A percentile compares a stretch with the other conserved stretches of the same genome.
phyloP scores from a whole-genome alignment of 1,140 invertebrate species.

The honey bee (Apis mellifera) region DNA sequence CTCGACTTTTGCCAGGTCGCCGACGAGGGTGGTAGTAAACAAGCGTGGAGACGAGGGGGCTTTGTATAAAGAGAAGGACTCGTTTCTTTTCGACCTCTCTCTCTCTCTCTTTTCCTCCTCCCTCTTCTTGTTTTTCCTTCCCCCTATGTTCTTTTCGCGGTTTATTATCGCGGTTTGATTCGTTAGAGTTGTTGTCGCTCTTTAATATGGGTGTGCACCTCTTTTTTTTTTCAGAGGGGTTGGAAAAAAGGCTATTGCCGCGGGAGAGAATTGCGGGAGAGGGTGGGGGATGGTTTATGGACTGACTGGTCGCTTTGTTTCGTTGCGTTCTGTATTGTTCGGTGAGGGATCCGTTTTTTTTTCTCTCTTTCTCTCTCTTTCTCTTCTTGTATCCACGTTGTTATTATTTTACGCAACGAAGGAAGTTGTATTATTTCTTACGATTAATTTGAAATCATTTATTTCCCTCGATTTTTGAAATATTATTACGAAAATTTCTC shows the following conservation, averaged over 20 bases:
- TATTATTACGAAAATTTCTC: no score
- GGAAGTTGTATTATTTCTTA: no score
- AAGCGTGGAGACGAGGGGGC: slow-evolving; percentile 17
- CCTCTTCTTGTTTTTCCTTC: not conserved
- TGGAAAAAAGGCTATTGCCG: not conserved
- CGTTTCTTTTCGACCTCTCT: not conserved
- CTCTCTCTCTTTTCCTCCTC: not conserved
- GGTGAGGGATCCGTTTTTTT: no score
- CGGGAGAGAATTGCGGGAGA: not conserved
- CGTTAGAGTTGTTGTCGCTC: not conserved
- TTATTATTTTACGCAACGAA: no score
- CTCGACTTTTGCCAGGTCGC: slow-evolving; percentile 44
- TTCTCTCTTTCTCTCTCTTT: no score
- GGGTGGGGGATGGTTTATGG: not conserved
- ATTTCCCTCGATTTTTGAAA: no score
- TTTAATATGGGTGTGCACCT: not conserved
- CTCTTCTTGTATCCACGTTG: no score
- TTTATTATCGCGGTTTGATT: not conserved
- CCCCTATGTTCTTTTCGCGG: not conserved
- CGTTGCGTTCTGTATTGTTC: not conserved
- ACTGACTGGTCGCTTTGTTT: not conserved
- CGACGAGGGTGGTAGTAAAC: slow-evolving; percentile 32
- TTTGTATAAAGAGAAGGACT: slow-evolving; percentile 35
- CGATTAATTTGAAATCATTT: no score
- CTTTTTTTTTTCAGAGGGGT: not conserved